Evolutionary conservation across 2,797 vertebrate genomes (phyloP), one percentile per base, ranked within the genome.

Genomic region (Ibycter americanus): DNA sequence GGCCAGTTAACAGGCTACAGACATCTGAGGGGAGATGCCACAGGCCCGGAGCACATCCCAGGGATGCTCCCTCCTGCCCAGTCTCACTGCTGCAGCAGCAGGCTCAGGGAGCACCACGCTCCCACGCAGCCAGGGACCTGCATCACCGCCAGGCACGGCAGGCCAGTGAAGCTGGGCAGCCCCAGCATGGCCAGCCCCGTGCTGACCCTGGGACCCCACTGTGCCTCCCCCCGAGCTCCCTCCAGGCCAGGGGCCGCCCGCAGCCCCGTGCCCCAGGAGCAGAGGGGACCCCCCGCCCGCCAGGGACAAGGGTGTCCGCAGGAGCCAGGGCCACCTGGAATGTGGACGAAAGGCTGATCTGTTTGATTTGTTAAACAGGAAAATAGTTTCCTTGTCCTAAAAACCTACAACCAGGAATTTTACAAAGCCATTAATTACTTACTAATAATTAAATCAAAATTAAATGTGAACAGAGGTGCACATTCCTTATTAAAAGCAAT

Each of bases 391-490:
- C 80, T 88, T 62, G 63, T 95, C 90, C 96, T 81, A 31, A 96
- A 97, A 96, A 80, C 77, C 94, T 89, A 84, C 94, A 95, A 76
- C 86, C 90, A 81, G 90, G 91, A 96, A 97, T 98, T 97, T 84
- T 96, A 97, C 20, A 2, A 96, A 97, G 94, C 93, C 93, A 91
- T 97, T 98, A 98, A 98, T 98, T 98, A 98, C 96, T 97, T 93
- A 94, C 97, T 96, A 96, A 97, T 98, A 98, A 98, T 98, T 98
- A 98, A 98, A 98, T 98, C 92, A 98, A 98, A 98, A 98, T 98
- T 98, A 98, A 98, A 98, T 96, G 96, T 67, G 94, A 98, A 88
- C 95, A 97, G 97, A 98, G 95, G 96, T 98, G 97, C 96, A 93
- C 96, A 97, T 97, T 97, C 97, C 97, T 98, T 98, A 98, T 98